Base-by-base conservation (phyloP, 2,113 vertebrate genomes). In the Chelonoidis abingdonii region DNA sequence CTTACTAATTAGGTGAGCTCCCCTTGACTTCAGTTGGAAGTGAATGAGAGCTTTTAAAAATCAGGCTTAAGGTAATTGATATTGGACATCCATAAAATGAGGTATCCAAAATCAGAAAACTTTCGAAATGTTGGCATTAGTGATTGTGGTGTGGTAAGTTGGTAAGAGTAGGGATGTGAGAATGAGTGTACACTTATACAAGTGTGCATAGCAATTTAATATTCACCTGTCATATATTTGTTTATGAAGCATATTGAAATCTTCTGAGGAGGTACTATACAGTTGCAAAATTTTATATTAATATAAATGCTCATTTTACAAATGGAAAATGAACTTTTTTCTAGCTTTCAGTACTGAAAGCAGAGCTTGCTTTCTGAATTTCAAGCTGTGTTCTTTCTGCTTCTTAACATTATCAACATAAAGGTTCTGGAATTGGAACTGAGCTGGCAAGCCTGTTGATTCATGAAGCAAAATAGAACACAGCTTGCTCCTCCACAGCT, bases 201-300 rank as follows among this genome's bases (percentile, higher is more conserved):
- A 38, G 44, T 16, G 56, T 6, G 12, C 19, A 24, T 22, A 16
- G 56, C 1, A 24, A 5, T 16, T 82, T 56, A 25, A 72, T 16
- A 47, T 10, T 5, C 10, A 25, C 41, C n/a, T 16, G 0, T 31
- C 13, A 1, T 10, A 53, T n/a, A 10, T 38, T n/a, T 0, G 35
- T 56, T 3, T 1, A 1, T 3, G 0, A 8, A 2, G 35, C 8
- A 0, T 1, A 0, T 54, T 4, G 88, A 69, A 69, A 11, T 27
- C 80, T 27, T 83, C 0, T 11, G 87, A 81, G 5, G 6, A 59
- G 41, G 89, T 2, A 2, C 35, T 44, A 56, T 16, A 10, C 35
- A 52, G 53, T 65, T 38, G 75, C 14, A 12, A 29, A 79, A 29
- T 82, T 53, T 89, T n/a, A 3, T 13, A 1, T 25, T 29, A 24